Evolutionary conservation across 1,140 invertebrate genomes (phyloP), one percentile per base, ranked within the genome.

Genomic region (Meloidogyne hapla): DNA sequence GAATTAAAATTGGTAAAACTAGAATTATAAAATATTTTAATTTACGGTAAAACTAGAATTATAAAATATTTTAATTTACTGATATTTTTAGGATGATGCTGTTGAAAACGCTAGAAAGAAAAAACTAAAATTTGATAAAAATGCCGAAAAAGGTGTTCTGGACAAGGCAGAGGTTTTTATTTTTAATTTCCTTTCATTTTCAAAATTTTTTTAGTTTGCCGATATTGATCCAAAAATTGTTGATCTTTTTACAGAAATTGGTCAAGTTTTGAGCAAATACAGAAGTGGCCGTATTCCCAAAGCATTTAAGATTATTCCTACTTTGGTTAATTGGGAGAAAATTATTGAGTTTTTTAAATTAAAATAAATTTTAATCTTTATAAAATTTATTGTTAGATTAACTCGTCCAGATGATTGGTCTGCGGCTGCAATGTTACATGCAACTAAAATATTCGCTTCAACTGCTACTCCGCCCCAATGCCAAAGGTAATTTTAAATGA

Each of bases 401-500:
- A 90, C 88, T 62, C 88, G 89, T 77, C 91, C 91, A 3, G 90
- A 91, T 56, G 88, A 87, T 1, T 91, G 91, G 91, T 88, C 90
- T 64, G 95, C 95, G 26, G 95, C 95, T n/a, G 92, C 95, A 0
- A 94, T 99, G 92, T 98, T 96, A 87, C 90, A 93, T 88, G 94
- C 93, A 1, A 96, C 94, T 2, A 89, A 94, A 86, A 94, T 99
- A 82, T 99, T 99, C 89, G 92, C 94, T 21, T 96, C 96, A 10
- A 96, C 96, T 89, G 89, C 98, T 25, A 96, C 94, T 84, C 93
- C 95, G 78, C 93, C 94, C 85, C 95, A 97, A 93, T 94, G 95
- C 8, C 95, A 98, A 87, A 90, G 94, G 89, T 90, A 79, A 13
- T 13, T 75, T 79, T 74, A 28, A 12, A 23, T 4, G 64, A 18